Conservation (phyloP, 2,797 vertebrate species). For the Sarcophilus harrisii region DNA sequence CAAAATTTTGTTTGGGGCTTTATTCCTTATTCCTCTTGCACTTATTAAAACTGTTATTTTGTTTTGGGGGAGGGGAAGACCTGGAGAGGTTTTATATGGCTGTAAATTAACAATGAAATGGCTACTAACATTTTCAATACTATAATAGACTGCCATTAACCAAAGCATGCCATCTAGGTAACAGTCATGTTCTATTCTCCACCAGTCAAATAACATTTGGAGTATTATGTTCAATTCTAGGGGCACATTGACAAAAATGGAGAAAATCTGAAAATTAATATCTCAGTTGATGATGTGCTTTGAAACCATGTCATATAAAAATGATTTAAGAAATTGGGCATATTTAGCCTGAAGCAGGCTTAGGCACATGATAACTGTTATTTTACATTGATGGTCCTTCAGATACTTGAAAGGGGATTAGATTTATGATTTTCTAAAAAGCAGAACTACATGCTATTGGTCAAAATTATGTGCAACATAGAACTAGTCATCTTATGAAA, state of each 20-base stretch:
- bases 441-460: background rate
- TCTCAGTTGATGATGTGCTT: background rate
- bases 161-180: background rate
- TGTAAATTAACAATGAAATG: background rate
- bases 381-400: background rate
- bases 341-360: background rate
- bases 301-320: background rate
- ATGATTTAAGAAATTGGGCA: background rate
- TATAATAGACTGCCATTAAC: background rate
- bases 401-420: background rate
- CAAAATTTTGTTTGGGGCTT: background rate
- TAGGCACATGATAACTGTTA: background rate
- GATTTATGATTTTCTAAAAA: background rate
- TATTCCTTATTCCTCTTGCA: background rate
- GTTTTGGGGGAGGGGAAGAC: background rate
- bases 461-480: background rate
- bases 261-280: background rate
- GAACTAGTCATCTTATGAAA: background rate
- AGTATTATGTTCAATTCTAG: background rate
- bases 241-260: background rate
- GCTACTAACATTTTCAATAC: background rate
- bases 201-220: background rate
- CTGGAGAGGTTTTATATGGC: background rate
- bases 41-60: background rate
- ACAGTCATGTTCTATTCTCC: background rate